Base-by-base conservation (phyloP, 2,113 vertebrate species). In the Hiodon alosoides region DNA sequence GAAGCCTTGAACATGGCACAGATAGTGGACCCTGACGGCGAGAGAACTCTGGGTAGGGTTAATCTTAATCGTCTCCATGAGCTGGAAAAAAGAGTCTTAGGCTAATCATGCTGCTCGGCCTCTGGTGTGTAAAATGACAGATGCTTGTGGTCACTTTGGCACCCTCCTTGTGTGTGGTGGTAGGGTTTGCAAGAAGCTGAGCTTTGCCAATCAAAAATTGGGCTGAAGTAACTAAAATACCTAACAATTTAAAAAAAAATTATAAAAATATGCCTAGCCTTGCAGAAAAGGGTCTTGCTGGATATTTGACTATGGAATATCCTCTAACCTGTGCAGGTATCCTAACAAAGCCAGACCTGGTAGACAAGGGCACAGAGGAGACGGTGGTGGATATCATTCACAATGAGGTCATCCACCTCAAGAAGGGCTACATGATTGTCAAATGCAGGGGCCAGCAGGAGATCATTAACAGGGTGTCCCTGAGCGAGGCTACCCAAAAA, bases 1-100 rank as follows among this genome's bases (percentile, higher is more conserved):
- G 95, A 98, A 85, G 95, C 95, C 0, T 76, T 98, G 86, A 89
- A 90, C 86, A 96, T 98, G 94, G 95, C 95, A 2, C 92, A 93
- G 76, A 85, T 90, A 51, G 94, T 93, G 83, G 95, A 98, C 75
- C 93, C 93, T 6, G 79, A 77, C 0, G 96, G 95, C 68, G 92
- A 95, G 74, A 92, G 95, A 67, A 98, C 94, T 72, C 77, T 98
- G 74, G 95, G 95, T 94, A 73, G 85, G 47, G n/a, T 60, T 48
- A 31, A 31, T 31, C 31, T 31, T 31, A 31, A 31, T 31, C 31
- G 31, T 31, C 31, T 31, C 31, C 31, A 31, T 31, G 31, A 31
- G 31, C 31, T 31, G 31, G 31, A 31, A 31, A 31, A 31, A 31
- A 31, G 31, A 31, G 0, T 31, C 31, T 31, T 31, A 31, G 31